Evolutionary conservation across 2,113 vertebrate genomes (phyloP).

Genomic region (Ranitomeya imitator): DNA sequence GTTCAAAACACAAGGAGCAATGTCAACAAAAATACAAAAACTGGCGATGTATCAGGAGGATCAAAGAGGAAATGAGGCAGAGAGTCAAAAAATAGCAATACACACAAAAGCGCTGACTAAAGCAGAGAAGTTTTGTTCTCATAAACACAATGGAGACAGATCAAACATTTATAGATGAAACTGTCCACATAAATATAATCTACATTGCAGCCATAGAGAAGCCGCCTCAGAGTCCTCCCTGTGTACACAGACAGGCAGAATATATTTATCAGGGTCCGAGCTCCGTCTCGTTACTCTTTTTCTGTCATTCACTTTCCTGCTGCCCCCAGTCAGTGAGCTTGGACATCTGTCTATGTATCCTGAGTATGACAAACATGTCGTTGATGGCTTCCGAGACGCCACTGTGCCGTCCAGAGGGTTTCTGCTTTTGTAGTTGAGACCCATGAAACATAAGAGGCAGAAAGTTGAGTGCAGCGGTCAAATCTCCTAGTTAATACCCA

Average conservation of each 20-base stretch:
- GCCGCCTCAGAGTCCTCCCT: background rate
- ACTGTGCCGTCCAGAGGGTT: background rate
- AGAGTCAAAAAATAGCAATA: background rate
- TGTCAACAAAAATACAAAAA: constrained; percentile 6
- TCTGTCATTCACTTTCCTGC: constrained; percentile 16
- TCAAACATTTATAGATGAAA: constrained; percentile 27
- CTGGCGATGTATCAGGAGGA: constrained; percentile 28
- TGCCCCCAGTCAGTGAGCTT: background rate
- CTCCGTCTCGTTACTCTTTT: constrained; percentile 22
- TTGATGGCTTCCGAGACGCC: constrained; percentile 9
- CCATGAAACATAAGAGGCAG: constrained; percentile 16
- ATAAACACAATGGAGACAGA: constrained; percentile 45
- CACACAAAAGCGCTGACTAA: constrained; percentile 29
- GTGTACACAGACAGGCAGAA: constrained; percentile 7
- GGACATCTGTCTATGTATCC: constrained; percentile 44
- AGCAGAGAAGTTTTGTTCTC: constrained; percentile 23
- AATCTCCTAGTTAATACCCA: background rate
- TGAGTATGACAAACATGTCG: constrained; percentile 34
- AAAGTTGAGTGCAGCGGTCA: background rate
- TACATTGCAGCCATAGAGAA: constrained; percentile 9
- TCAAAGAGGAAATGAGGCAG: constrained; percentile 18
- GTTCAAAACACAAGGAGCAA: constrained; percentile 5
- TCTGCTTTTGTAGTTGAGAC: background rate
- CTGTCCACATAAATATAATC: background rate
- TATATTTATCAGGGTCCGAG: constrained; percentile 1